Evolutionary conservation across 2,113 vertebrate species (phyloP), one percentile per base, ranked within the genome.

Genomic region (Scomber scombrus): DNA sequence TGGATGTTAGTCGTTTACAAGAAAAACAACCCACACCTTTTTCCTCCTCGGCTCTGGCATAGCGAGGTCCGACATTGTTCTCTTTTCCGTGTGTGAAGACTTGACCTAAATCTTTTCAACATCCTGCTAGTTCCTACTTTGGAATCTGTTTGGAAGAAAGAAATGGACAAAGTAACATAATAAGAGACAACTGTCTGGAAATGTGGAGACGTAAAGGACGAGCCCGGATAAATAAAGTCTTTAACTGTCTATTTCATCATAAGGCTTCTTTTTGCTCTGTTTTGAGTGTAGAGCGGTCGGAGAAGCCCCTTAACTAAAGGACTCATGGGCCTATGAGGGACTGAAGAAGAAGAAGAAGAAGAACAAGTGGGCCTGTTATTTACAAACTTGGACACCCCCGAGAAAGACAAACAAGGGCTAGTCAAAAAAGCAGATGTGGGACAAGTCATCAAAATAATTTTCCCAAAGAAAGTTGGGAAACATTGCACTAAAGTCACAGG

Each of bases 401-500:
- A 85, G 75, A 81, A 88, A 81, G 87, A 81, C 77, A 86, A 89
- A 84, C 76, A 92, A 93, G 91, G 91, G 91, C 93, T 93, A 89
- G 82, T 85, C 29, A 47, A 67, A 88, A 79, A 80, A 50, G 51
- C 69, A 79, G 63, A 84, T 71, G 68, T 67, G 73, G 81, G 88
- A 82, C 65, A 72, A 81, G 64, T 85, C 29, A 68, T 81, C 23
- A 69, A 61, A 47, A 58, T 55, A 46, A 58, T 60, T 83, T 82
- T 85, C 85, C 78, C 67, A 81, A 73, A 84, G 61, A 68, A 89
- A 72, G 70, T 80, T 91, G 88, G 89, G 86, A 62, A 84, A 90
- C 73, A 73, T 91, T 93, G 91, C 91, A 93, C 93, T 93, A 93
- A 90, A 75, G 79, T 87, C 76, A 90, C 89, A 88, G 85, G 80